phyloP scores from a whole-genome alignment of 2,888 invertebrate species.

The Nasonia oneida region DNA sequence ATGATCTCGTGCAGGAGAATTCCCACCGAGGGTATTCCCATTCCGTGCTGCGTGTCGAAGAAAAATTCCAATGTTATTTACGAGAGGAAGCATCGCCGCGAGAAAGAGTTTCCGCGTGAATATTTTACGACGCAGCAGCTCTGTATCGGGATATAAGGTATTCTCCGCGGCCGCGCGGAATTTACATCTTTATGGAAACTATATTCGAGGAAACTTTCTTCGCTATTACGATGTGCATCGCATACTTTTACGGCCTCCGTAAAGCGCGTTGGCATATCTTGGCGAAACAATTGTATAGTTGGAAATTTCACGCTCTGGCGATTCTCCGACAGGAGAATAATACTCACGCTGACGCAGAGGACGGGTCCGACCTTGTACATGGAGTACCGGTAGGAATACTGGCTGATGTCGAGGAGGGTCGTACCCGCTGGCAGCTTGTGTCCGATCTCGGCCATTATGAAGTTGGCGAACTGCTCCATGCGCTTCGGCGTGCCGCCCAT shows the following conservation, averaged over 20 bases:
- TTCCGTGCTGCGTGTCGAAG: constrained; percentile 89
- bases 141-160: not conserved
- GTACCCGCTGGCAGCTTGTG: constrained; percentile 95
- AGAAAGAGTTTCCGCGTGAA: not conserved
- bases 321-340: constrained; percentile 18
- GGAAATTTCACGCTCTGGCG: not conserved
- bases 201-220: not conserved
- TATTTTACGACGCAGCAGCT: not conserved
- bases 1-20: constrained; percentile 97
- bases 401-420: constrained; percentile 93
- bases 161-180: too few species aligned
- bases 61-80: not conserved
- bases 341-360: constrained; percentile 90
- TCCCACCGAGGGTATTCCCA: constrained; percentile 98
- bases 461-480: constrained; percentile 96
- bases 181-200: too few species aligned
- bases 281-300: not conserved
- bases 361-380: constrained; percentile 98
- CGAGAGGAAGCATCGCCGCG: not conserved
- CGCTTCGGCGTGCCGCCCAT: constrained; percentile 98
- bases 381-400: constrained; percentile 95
- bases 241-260: too few species aligned
- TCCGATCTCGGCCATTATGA: constrained; percentile 94
- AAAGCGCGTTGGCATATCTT: too few species aligned
- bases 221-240: not conserved